These are phyloP conservation scores for Spilarctia lutea DNA, from an alignment of 2,888 invertebrate genomes.

Conservation along the genomic window DNA sequence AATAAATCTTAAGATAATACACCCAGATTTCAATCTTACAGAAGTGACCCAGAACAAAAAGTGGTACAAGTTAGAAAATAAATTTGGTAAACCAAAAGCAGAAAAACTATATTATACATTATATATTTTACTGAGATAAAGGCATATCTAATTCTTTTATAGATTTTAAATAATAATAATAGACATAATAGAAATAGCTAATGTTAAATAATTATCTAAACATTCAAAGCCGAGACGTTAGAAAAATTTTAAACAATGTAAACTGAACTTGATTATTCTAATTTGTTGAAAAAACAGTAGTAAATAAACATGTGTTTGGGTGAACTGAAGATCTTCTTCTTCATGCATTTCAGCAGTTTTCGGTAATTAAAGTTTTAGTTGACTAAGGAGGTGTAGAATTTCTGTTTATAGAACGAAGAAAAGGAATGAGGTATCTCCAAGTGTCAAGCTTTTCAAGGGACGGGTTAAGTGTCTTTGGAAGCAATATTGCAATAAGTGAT, in stretches of 20 bases:
- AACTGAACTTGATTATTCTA: not conserved
- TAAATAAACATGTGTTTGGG: not conserved
- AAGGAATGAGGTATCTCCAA: conserved; percentile 20
- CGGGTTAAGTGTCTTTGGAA: conserved; percentile 16
- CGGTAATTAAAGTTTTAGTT: not conserved
- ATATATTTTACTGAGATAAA: not conserved
- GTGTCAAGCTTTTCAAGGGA: conserved; percentile 22
- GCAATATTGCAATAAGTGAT: conserved; percentile 2
- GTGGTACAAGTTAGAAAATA: not conserved
- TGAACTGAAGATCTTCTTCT: not conserved
- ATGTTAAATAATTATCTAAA: not conserved
- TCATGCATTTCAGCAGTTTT: not conserved
- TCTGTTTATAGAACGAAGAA: not conserved
- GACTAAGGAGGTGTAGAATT: not conserved
- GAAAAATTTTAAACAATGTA: not conserved
- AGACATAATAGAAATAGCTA: not conserved
- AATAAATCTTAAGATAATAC: too few relatives aligned
- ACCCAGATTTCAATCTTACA: too few relatives aligned
- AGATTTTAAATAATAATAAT: too few relatives aligned
- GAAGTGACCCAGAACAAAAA: not conserved
- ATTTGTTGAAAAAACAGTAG: not conserved
- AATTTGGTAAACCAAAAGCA: not conserved
- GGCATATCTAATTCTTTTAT: not conserved
- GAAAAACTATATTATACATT: not conserved
- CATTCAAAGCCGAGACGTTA: not conserved